These are phyloP conservation scores for Forbesichthys agassizii DNA, from an alignment of 2,113 vertebrate genomes.

Conservation along the genomic window DNA sequence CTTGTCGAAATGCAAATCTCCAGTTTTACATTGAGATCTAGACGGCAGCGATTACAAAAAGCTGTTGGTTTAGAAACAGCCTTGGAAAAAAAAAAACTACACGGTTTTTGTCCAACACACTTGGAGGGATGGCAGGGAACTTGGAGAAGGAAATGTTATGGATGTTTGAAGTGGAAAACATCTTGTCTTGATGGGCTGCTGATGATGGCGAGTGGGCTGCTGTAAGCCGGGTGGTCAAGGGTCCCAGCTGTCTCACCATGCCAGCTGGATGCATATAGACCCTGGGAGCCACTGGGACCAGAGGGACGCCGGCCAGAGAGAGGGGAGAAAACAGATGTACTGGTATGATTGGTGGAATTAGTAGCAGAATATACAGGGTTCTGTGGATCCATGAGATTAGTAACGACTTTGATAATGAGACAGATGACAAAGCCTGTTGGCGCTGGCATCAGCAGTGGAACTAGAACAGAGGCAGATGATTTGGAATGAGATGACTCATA, in stretches of 20 bases:
- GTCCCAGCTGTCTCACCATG: slow-evolving; percentile 62
- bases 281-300: slow-evolving; percentile 44
- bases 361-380: slow-evolving; percentile 28
- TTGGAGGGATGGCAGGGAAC: slow-evolving; percentile 44
- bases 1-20: background rate
- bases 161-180: slow-evolving; percentile 52
- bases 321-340: slow-evolving; percentile 24
- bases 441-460: slow-evolving; percentile 27
- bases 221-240: slow-evolving; percentile 64
- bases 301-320: slow-evolving; percentile 31
- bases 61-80: slow-evolving; percentile 36
- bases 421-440: slow-evolving; percentile 37
- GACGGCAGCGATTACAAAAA: slow-evolving; percentile 37
- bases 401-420: slow-evolving; percentile 42
- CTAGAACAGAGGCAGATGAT: slow-evolving; percentile 36
- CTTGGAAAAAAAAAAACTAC: slow-evolving; percentile 12
- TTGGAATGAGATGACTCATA: slow-evolving; percentile 7
- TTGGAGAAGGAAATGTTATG: slow-evolving; percentile 32
- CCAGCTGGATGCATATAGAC: slow-evolving; percentile 58
- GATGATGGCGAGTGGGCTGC: slow-evolving; percentile 49
- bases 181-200: slow-evolving; percentile 55
- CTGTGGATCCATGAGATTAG: slow-evolving; percentile 52
- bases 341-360: slow-evolving; percentile 42
- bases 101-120: slow-evolving; percentile 16
- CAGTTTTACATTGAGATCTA: background rate